These are phyloP conservation scores for Drosophila fuyamai DNA, from an alignment of 1,140 invertebrate genomes.

Conservation along the genomic window DNA sequence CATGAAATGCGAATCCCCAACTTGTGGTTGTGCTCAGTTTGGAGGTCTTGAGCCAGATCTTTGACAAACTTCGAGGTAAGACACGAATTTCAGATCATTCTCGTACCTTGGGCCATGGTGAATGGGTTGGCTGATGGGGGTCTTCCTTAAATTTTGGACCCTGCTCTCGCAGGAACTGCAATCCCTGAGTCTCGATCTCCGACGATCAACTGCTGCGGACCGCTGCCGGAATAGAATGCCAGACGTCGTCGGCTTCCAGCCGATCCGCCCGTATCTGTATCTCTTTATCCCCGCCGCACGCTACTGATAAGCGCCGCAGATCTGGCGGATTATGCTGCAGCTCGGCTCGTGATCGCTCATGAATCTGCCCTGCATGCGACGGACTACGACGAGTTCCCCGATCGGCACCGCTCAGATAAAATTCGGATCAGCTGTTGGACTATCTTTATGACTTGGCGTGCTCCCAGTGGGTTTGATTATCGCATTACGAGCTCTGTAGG, in stretches of 20 bases:
- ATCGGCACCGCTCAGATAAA: slow-evolving; percentile 13
- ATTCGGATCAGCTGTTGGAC: slow-evolving; percentile 37
- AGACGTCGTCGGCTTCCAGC: slow-evolving; percentile 29
- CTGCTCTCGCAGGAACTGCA: slow-evolving; percentile 5
- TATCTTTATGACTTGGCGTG: slow-evolving; percentile 45
- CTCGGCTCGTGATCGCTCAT: slow-evolving; percentile 50
- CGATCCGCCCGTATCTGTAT: slow-evolving; percentile 16
- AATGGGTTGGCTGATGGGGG: neutral
- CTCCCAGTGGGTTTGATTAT: slow-evolving; percentile 14
- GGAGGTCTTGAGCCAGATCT: slow-evolving; percentile 65
- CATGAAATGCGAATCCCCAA: slow-evolving; percentile 48
- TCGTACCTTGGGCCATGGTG: slow-evolving; percentile 64
- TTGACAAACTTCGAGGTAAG: slow-evolving; percentile 29
- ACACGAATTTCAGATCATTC: neutral
- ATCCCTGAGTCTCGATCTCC: neutral
- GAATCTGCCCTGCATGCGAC: slow-evolving; percentile 32
- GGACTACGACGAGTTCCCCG: slow-evolving; percentile 5
- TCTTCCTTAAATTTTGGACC: neutral
- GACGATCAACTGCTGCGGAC: slow-evolving; percentile 30
- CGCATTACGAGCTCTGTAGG: neutral
- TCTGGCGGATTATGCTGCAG: slow-evolving; percentile 54
- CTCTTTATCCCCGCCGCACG: slow-evolving; percentile 39
- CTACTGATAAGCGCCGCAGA: slow-evolving; percentile 64
- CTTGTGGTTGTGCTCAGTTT: slow-evolving; percentile 56
- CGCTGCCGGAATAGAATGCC: slow-evolving; percentile 61